Evolutionary conservation across 2,797 vertebrate species (phyloP).

Genomic region (Chelon auratus): DNA sequence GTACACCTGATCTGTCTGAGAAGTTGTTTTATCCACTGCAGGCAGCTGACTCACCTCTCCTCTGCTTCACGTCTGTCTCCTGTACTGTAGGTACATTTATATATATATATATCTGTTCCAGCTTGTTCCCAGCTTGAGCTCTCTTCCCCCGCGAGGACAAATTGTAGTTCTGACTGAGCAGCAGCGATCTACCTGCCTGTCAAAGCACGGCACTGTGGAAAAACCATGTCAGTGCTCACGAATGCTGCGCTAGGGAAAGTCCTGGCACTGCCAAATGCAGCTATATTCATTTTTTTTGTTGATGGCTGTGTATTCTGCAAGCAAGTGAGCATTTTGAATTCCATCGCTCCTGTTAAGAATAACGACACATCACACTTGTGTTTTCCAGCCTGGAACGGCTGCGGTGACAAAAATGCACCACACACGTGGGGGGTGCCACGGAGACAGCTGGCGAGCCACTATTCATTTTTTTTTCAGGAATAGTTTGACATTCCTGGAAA

Average conservation of each 20-base stretch:
- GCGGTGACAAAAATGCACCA: too few species aligned
- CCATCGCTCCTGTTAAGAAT: neutral
- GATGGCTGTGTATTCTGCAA: neutral
- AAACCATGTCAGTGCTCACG: conserved; percentile 69
- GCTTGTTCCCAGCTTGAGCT: conserved; percentile 70
- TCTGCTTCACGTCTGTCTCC: conserved; percentile 42
- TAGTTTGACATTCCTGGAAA: neutral
- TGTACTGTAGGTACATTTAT: conserved; percentile 22
- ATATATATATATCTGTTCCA: conserved; percentile 64
- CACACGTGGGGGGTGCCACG: too few species aligned
- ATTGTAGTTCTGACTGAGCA: conserved; percentile 57
- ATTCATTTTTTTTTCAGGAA: conserved; percentile 6
- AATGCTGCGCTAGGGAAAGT: conserved; percentile 57
- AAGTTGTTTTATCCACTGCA: conserved; percentile 36
- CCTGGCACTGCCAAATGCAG: conserved; percentile 40
- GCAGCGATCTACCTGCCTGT: conserved; percentile 62
- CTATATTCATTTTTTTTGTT: conserved; percentile 18
- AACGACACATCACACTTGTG: neutral
- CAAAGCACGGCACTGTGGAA: conserved; percentile 73
- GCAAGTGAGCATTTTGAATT: neutral
- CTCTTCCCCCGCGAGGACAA: conserved; percentile 51
- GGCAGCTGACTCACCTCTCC: conserved; percentile 40
- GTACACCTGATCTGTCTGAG: conserved; percentile 19
- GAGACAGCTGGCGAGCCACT: neutral
- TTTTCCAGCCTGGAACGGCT: neutral